Base-by-base conservation (phyloP, 2,113 vertebrate species). In the Pseudopipra pipra region DNA sequence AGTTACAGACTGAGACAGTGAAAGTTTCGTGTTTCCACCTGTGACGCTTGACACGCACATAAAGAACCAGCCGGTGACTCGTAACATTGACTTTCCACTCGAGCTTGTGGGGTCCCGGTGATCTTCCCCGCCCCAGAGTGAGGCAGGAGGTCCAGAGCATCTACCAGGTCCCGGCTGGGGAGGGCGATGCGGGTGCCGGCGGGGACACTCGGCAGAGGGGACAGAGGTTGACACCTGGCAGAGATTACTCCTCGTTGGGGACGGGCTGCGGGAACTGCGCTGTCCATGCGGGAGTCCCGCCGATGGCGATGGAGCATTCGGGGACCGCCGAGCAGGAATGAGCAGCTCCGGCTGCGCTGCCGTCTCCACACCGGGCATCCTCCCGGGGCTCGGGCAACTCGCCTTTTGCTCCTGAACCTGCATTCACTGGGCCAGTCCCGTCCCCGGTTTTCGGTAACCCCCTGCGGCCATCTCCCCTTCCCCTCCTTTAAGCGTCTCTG, bases 41-140 rank as follows among this genome's bases (percentile, higher is more conserved):
- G 4, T 6, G 44, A 10, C 0, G 7, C 24, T 11, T 65, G 39
- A 39, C 13, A 7, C 0, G 3, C 54, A 35, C 46, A 11, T 20
- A 22, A 80, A 6, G 22, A 22, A 11, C 1, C 41, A 30, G 39
- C 35, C 5, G 78, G 33, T 15, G 28, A 33, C 22, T 14, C 41
- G 9, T 30, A 41, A 43, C 52, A 7, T 18, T 3, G 47, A 6
- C 20, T 37, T 49, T 14, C 39, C n/a, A 2, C 59, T 41, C 3
- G 11, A 35, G 55, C 8, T 5, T 7, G 24, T 1, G 4, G 37
- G 8, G 14, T 17, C 13, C 7, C 3, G 2, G 35, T 4, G 52
- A 62, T n/a, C 12, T 19, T 28, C 5, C 6, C 5, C 16, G 27
- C 47, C 39, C 21, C 5, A 30, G 20, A 75, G 39, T 5, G 24